Evolutionary conservation across 2,888 invertebrate species (phyloP), one percentile per base, ranked within the genome.

Genomic region (Clanis bilineata): DNA sequence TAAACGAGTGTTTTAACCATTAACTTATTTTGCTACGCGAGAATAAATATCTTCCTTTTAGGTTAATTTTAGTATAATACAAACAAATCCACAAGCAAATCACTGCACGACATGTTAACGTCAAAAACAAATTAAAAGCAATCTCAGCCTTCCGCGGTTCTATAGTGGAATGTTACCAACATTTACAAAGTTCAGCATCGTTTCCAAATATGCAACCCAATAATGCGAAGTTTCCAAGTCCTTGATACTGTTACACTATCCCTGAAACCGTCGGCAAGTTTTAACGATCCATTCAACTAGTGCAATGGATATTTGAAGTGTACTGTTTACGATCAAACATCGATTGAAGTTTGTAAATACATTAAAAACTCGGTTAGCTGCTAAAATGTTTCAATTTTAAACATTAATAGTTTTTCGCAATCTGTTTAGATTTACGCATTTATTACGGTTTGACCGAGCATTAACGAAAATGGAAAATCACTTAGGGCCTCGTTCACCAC

Each of bases 191-290:
- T 57, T 57, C 56, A 45, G 41, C 58, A 38, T 56, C 45, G 32
- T 61, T 44, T 55, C 47, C 15, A 58, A 63, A 63, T 59, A 64
- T 61, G 64, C 41, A 55, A 58, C 56, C 44, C 44, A 58, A 10
- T 51, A 18, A 66, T 58, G 63, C 45, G 59, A 56, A 62, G 43
- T 62, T 62, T 25, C 54, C 55, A 55, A 65, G 39, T 64, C 66
- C 63, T 62, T 59, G 45, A 65, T 63, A 72, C 66, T 66, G 62
- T 71, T 73, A 60, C 61, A 63, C 47, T 64, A 65, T 67, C 65
- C 63, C 68, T 67, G 63, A 63, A 61, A 67, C 45, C 54, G 44
- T 62, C 64, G 61, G 66, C 69, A 69, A 67, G 66, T 68, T 70
- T 68, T 60, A 66, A 63, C 64, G 62, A 64, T 64, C 57, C 45